These are phyloP conservation scores for Podilymbus podiceps DNA, from an alignment of 2,113 vertebrate genomes.

Conservation along the genomic window DNA sequence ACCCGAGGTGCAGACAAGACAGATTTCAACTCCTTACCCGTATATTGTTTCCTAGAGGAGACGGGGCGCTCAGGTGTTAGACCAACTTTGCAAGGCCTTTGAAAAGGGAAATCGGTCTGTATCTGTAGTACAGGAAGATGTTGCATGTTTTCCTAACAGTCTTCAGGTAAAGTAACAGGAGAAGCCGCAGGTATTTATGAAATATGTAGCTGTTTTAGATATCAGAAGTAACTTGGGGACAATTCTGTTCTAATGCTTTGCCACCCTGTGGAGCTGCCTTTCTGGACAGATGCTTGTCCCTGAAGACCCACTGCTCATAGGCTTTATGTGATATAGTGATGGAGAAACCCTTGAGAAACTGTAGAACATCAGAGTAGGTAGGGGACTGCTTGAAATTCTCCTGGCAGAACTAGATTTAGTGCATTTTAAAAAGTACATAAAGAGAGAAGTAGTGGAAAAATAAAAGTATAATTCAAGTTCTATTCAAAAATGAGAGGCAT, in stretches of 20 bases:
- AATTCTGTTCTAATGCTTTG: not conserved
- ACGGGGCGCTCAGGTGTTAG: accelerated
- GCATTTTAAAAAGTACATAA: not conserved
- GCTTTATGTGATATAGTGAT: not conserved
- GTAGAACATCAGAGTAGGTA: not conserved
- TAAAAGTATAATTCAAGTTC: not conserved
- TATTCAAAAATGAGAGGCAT: not conserved
- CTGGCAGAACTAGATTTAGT: not conserved
- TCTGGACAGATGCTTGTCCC: not conserved
- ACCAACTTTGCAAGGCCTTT: not conserved
- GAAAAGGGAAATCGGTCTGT: not conserved
- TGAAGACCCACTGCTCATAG: not conserved
- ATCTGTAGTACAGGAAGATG: not conserved
- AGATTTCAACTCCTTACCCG: not conserved
- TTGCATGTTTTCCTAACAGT: accelerated
- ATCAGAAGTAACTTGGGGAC: accelerated
- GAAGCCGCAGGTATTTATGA: not conserved
- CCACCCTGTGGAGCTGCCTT: not conserved
- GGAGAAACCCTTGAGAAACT: not conserved
- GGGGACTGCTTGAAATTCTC: not conserved
- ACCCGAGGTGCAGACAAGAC: not conserved
- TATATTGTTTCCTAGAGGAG: accelerated
- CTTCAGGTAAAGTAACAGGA: not conserved
- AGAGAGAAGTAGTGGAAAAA: not conserved
- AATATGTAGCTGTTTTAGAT: not conserved